Conservation (phyloP, 2,113 vertebrate genomes). For the Solenodon paradoxus region DNA sequence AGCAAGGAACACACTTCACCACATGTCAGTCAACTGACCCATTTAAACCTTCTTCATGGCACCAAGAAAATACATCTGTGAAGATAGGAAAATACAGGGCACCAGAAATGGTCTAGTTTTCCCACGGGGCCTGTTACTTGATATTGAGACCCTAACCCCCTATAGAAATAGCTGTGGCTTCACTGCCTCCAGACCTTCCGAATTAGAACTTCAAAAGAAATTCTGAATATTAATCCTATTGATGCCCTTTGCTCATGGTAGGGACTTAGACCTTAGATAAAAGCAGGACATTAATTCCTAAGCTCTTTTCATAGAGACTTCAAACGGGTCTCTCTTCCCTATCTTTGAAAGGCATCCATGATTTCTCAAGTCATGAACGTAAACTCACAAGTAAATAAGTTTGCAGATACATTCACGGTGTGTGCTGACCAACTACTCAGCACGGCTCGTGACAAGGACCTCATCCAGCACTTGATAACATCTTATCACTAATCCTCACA, state of each 20-base stretch:
- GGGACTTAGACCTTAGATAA: constrained; percentile 39
- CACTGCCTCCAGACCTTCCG: neutral
- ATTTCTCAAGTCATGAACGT: neutral
- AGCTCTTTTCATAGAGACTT: constrained; percentile 51
- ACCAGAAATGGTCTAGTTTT: neutral
- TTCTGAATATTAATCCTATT: constrained; percentile 59
- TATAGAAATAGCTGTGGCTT: constrained; percentile 26
- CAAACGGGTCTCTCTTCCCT: constrained; percentile 43
- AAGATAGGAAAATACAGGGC: neutral
- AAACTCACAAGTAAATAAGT: neutral
- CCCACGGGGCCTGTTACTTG: neutral
- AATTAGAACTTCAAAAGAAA: constrained; percentile 66
- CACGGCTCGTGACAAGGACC: fast-evolving
- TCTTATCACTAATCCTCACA: neutral
- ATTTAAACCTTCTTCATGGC: neutral
- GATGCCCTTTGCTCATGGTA: constrained; percentile 44
- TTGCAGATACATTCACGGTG: neutral
- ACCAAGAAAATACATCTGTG: neutral
- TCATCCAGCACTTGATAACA: neutral
- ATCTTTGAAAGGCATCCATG: constrained; percentile 24
- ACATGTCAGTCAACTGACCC: constrained; percentile 23
- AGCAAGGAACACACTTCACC: neutral
- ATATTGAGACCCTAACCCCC: neutral
- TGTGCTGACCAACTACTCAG: fast-evolving
- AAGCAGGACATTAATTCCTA: constrained; percentile 60